Conservation (phyloP, 2,888 invertebrate genomes). For the Tipula vernalis region DNA sequence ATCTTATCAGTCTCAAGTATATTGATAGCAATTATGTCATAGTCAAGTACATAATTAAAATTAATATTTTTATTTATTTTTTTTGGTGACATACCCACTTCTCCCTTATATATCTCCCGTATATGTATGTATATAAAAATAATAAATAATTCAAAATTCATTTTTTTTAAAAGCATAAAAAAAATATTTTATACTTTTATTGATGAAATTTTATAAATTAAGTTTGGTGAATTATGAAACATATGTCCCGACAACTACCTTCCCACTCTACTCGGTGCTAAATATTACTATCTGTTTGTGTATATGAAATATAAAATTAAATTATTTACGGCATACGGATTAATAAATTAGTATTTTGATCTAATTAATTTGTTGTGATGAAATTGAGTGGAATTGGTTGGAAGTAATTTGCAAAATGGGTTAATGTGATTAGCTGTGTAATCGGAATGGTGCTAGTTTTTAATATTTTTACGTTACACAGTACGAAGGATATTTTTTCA, state of each 20-base stretch:
- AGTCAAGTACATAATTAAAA: not conserved
- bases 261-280: not conserved
- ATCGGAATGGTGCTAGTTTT: too few relatives aligned
- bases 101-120: not conserved
- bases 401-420: not conserved
- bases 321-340: not conserved
- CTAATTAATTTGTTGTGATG: not conserved
- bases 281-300: not conserved
- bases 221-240: not conserved
- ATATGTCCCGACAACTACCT: not conserved
- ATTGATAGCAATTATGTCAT: not conserved
- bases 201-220: not conserved
- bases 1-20: not conserved
- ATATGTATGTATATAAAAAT: not conserved
- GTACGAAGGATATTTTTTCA: too few relatives aligned
- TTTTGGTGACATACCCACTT: not conserved
- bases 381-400: not conserved
- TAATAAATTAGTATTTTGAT: not conserved
- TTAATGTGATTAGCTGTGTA: not conserved
- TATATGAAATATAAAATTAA: not conserved
- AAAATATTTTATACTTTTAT: not conserved
- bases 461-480: too few relatives aligned
- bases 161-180: not conserved
- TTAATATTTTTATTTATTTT: not conserved
- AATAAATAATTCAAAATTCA: not conserved